Base-by-base conservation (phyloP, 2,113 vertebrate genomes). In the Proterorhinus semilunaris region DNA sequence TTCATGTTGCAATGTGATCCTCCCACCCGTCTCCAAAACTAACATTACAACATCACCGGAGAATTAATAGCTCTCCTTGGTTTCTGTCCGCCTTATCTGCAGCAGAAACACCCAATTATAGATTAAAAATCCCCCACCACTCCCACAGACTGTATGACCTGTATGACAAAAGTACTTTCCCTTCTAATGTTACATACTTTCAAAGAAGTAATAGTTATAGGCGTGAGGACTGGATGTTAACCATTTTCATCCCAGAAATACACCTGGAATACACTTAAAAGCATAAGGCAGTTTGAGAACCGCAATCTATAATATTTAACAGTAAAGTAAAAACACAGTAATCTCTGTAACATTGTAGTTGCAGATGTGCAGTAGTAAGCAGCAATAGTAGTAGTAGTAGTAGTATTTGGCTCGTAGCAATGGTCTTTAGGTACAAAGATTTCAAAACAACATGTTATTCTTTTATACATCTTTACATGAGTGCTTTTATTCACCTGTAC, bases 1-100 rank as follows among this genome's bases (percentile, higher is more conserved):
- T 53, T 72, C 50, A 21, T 67, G 58, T 61, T 61, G 21, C 48
- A 80, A 71, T 62, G 43, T 64, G 68, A 80, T 76, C 69, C 69
- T 21, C 62, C 65, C 46, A 36, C 68, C 45, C 65, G 6, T 72
- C 36, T 82, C 74, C 54, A 76, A 82, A 76, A 66, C 54, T 6
- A 79, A 77, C 74, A 90, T 85, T 83, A 82, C 85, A 69, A 58
- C 68, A 83, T 83, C 71, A 42, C 71, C 52, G 58, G 55, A 77
- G 70, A 85, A 83, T 83, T 36, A 21, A 15, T 45, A 69, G 45
- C 43, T 57, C 17, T 73, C 69, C 16, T 57, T 13, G 21, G 66
- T 55, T 65, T 74, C 4, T 67, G 12, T 58, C 53, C 53, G 64
- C 58, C 72, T 10, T 66, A 52, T 64, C 16, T 55, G 50, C 47